phyloP scores from a whole-genome alignment of 2,888 invertebrate species.

The Mesopsocus fuscifrons region DNA sequence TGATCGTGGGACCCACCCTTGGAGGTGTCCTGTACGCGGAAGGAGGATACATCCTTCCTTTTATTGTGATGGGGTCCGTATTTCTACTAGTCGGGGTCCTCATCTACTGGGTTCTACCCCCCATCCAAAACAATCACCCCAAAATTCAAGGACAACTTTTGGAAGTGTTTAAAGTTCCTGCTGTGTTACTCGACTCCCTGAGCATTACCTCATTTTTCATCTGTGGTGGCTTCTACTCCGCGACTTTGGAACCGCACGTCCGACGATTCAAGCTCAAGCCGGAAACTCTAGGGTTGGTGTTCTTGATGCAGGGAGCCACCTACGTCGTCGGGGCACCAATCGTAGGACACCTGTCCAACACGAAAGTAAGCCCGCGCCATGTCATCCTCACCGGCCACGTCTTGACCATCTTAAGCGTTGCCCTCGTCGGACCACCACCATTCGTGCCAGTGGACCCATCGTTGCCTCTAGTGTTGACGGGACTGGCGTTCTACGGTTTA shows the following conservation, averaged over 20 bases:
- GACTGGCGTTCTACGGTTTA: conserved; percentile 28
- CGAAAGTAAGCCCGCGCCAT: conserved; percentile 23
- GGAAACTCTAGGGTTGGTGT: conserved; percentile 25
- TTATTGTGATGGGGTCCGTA: conserved; percentile 26
- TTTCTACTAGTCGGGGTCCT: conserved; percentile 23
- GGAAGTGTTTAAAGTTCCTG: conserved; percentile 21
- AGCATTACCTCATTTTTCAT: conserved; percentile 22
- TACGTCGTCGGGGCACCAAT: conserved; percentile 28
- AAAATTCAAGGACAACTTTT: no score
- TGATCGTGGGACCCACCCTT: conserved; percentile 24
- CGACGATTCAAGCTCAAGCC: conserved; percentile 25
- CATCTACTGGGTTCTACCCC: conserved; percentile 23
- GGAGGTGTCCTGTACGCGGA: conserved; percentile 23
- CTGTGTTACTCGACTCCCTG: conserved; percentile 22
- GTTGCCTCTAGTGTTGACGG: conserved; percentile 19
- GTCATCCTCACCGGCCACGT: conserved; percentile 22
- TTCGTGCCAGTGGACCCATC: conserved; percentile 22
- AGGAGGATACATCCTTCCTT: conserved; percentile 30
- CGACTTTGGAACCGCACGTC: conserved; percentile 34
- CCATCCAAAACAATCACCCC: no score
- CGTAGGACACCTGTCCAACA: conserved; percentile 27
- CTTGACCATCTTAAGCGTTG: conserved; percentile 23
- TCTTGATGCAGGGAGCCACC: conserved; percentile 26
- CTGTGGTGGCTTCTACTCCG: conserved; percentile 30
- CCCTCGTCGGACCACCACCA: conserved; percentile 29